Conservation (phyloP, 2,797 vertebrate genomes). For the Adelosebastes latens region DNA sequence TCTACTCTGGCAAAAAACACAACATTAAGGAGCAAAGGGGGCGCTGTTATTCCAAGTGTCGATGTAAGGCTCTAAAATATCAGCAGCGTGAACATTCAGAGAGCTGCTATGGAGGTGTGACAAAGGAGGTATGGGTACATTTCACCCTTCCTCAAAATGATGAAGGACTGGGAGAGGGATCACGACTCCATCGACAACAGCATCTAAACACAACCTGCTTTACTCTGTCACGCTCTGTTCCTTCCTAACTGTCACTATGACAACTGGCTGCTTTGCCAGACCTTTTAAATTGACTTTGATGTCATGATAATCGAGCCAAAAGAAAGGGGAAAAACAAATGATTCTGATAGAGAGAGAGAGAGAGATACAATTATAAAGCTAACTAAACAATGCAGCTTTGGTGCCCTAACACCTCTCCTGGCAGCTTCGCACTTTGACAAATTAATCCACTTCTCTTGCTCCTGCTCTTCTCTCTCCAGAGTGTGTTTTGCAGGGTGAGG, state of each 20-base stretch:
- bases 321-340: neutral
- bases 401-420: slow-evolving; percentile 10
- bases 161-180: slow-evolving; percentile 12
- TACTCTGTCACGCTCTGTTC: slow-evolving; percentile 51
- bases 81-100: neutral
- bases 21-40: neutral
- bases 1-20: neutral
- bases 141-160: slow-evolving; percentile 20
- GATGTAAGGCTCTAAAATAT: neutral
- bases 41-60: neutral
- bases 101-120: neutral
- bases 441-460: slow-evolving; percentile 42
- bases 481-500: slow-evolving; percentile 48
- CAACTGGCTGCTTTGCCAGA: slow-evolving; percentile 58
- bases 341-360: neutral
- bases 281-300: slow-evolving; percentile 49
- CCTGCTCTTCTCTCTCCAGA: slow-evolving; percentile 29
- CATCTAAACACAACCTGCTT: slow-evolving; percentile 48
- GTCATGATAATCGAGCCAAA: slow-evolving; percentile 20
- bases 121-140: slow-evolving; percentile 13
- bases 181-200: slow-evolving; percentile 38
- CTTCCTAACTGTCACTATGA: slow-evolving; percentile 61
- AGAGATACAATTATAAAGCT: neutral
- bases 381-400: slow-evolving; percentile 4
- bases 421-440: slow-evolving; percentile 20